phyloP scores from a whole-genome alignment of 2,113 vertebrate species.

The Ondatra zibethicus region DNA sequence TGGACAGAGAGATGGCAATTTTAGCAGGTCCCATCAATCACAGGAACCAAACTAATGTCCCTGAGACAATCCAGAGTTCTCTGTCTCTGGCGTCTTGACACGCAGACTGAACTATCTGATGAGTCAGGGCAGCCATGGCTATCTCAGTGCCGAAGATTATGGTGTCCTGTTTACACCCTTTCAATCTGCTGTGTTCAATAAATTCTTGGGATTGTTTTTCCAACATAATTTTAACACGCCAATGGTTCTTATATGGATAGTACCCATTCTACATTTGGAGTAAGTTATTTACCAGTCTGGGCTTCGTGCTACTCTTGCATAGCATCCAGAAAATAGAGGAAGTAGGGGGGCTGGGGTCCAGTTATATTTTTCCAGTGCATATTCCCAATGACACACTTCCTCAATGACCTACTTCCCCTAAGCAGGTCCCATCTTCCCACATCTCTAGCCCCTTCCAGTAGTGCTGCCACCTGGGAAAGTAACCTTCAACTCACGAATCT shows the following conservation, averaged over 20 bases:
- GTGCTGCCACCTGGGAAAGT: background rate
- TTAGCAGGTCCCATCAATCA: background rate
- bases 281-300: background rate
- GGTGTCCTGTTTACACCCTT: background rate
- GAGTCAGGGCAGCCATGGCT: background rate
- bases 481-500: background rate
- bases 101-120: background rate
- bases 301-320: background rate
- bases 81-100: no score
- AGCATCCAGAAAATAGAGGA: background rate
- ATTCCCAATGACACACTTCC: background rate
- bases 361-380: background rate
- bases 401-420: background rate
- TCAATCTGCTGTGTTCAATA: no score
- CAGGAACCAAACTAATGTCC: no score
- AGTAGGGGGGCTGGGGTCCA: no score
- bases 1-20: background rate
- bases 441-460: background rate
- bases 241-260: background rate
- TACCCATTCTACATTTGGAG: background rate
- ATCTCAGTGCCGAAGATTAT: background rate
- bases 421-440: background rate
- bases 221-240: background rate
- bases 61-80: background rate
- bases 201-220: background rate